Evolutionary conservation across 2,113 vertebrate genomes (phyloP), one percentile per base, ranked within the genome.

Genomic region (Sylvietta virens): DNA sequence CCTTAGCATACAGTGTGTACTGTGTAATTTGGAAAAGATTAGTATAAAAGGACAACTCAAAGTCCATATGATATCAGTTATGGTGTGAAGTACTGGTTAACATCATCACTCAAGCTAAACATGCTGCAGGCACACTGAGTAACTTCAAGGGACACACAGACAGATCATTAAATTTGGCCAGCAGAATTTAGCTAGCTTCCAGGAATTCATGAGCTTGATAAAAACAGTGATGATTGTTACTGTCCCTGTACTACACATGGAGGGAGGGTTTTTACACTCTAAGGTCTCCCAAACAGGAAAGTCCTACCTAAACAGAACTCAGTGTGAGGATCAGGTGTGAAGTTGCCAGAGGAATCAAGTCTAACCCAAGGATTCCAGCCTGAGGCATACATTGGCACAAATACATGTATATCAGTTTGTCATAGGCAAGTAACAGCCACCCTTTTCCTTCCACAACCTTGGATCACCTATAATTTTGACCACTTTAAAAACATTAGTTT

Each of bases 11-110:
- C 87, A 93, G 62, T 7, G 23, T 56, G 93, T 83, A 65, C 89
- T 85, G 61, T 61, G 71, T 90, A 62, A 94, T 94, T 94, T 96
- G 95, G 95, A 97, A 97, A 94, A 92, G 91, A 92, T 94, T 73
- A 88, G 58, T 73, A 37, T 69, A 35, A 86, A 95, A 89, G 83
- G 70, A 92, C 85, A 86, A 24, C 5, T 79, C 81, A 67, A 93
- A 84, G 88, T 81, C 67, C 65, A 37, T 84, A 20, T 95, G 87
- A 88, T 95, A 94, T 70, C 93, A 89, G 70, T 81, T 90, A 80
- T 47, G 60, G 88, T 95, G 95, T 94, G 90, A 96, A 96, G 78
- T 83, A 26, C 71, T 83, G 90, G 64, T 86, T 95, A 94, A 86
- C 77, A 86, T 97, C 92, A 96, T 80, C 81, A 62, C 91, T 95